Conservation (phyloP, 1,140 invertebrate genomes). For the Saxidomus purpurata region DNA sequence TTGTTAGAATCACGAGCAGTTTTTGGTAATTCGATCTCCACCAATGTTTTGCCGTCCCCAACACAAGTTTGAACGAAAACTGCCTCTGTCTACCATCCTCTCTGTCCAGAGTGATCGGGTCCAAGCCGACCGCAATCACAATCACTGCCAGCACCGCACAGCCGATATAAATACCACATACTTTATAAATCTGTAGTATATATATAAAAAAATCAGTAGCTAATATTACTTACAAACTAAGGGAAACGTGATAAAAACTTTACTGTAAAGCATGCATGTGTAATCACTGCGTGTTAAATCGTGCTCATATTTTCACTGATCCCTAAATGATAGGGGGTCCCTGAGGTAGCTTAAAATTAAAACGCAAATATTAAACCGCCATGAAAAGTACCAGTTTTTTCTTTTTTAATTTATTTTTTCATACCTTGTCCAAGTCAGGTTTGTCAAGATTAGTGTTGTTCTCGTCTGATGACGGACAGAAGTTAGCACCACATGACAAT, state of each 20-base stretch:
- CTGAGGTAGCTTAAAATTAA: too few relatives aligned
- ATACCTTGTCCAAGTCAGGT: slow-evolving; percentile 60
- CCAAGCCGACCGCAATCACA: slow-evolving; percentile 94
- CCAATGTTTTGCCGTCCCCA: slow-evolving; percentile 95
- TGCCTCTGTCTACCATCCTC: slow-evolving; percentile 51
- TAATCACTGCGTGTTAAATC: too few relatives aligned
- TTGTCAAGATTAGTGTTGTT: slow-evolving; percentile 66
- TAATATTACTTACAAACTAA: too few relatives aligned
- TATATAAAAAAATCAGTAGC: too few relatives aligned
- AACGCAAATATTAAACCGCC: too few relatives aligned
- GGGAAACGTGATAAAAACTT: too few relatives aligned
- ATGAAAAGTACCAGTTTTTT: too few relatives aligned
- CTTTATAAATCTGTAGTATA: slow-evolving; percentile 87
- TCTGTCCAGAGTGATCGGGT: slow-evolving; percentile 87
- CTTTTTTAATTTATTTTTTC: too few relatives aligned
- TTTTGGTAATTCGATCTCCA: slow-evolving; percentile 92
- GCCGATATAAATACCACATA: slow-evolving; percentile 94
- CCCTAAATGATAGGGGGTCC: too few relatives aligned
- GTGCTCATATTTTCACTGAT: too few relatives aligned
- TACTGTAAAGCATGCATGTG: too few relatives aligned
- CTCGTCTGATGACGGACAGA: slow-evolving; percentile 10
- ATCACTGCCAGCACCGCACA: slow-evolving; percentile 94
- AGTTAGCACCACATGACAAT: slow-evolving; percentile 26
- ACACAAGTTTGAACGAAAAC: slow-evolving; percentile 90
- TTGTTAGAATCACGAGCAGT: slow-evolving; percentile 96